Evolutionary conservation across 2,113 vertebrate species (phyloP).

Genomic region (Pleuronectes platessa): DNA sequence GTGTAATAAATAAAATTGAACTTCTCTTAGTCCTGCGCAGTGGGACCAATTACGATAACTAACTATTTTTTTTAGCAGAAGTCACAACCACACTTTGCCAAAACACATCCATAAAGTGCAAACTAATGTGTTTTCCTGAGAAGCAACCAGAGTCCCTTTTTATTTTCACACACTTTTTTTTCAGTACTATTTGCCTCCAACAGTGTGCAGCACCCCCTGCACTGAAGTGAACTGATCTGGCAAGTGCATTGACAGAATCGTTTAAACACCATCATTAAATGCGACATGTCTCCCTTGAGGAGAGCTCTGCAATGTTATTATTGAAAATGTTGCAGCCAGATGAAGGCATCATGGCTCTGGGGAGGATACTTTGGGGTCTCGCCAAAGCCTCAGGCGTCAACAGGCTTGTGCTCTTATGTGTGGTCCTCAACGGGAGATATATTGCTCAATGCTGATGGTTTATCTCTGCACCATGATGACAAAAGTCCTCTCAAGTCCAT

Average conservation of each 20-base stretch:
- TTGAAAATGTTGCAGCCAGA: constrained; percentile 81
- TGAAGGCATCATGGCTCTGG: constrained; percentile 75
- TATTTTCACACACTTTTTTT: constrained; percentile 30
- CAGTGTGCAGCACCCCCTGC: constrained; percentile 20
- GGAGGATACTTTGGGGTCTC: constrained; percentile 72
- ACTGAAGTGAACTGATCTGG: constrained; percentile 68
- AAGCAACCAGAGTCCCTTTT: constrained; percentile 53
- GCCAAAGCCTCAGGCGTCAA: constrained; percentile 83
- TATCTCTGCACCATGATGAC: constrained; percentile 63
- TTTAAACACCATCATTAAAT: constrained; percentile 75
- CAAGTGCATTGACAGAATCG: constrained; percentile 73
- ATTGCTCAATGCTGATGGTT: constrained; percentile 70
- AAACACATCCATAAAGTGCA: constrained; percentile 40
- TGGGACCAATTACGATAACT: constrained; percentile 5
- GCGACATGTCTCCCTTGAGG: constrained; percentile 66
- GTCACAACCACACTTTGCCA: constrained; percentile 24
- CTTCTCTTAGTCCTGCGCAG: constrained; percentile 4
- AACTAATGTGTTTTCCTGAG: constrained; percentile 39
- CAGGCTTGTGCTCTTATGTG: constrained; percentile 75
- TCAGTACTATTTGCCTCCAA: no score
- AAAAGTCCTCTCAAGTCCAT: constrained; percentile 47
- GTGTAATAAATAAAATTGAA: constrained; percentile 12
- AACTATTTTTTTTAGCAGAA: constrained; percentile 12
- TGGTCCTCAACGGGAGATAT: constrained; percentile 76
- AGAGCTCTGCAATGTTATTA: constrained; percentile 71